Percentiles rank a stretch among this genome's conserved stretches.
These are phyloP conservation scores for Andrena trimmerana DNA, from an alignment of 2,888 invertebrate species.

Conservation along the genomic window DNA sequence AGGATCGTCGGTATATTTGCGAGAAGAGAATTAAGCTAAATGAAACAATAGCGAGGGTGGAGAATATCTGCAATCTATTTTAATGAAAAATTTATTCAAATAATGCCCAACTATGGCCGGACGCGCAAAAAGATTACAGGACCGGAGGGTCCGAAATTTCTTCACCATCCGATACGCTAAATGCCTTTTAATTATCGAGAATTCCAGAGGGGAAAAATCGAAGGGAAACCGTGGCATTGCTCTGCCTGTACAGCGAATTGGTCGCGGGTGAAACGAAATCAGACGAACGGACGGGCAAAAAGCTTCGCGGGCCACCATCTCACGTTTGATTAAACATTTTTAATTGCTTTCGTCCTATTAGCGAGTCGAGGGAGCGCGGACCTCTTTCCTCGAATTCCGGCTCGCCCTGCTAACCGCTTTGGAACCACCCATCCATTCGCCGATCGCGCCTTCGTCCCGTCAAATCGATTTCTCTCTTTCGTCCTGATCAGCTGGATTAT, in stretches of 20 bases:
- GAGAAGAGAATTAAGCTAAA: neutral
- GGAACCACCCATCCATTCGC: conserved; percentile 26
- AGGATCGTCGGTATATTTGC: neutral
- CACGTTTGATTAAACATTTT: conserved; percentile 74
- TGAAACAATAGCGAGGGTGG: neutral
- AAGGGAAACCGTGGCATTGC: conserved; percentile 7
- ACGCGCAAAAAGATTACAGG: neutral
- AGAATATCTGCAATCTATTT: neutral
- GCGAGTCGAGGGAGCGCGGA: conserved; percentile 40
- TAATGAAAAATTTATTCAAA: neutral
- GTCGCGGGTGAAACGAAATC: conserved; percentile 41
- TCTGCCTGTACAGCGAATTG: conserved; percentile 29
- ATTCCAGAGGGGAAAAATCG: conserved; percentile 2
- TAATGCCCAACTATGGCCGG: too few relatives aligned
- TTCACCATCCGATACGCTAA: conserved; percentile 17
- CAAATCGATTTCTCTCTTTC: conserved; percentile 14
- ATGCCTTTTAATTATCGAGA: conserved; percentile 40
- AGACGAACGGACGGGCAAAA: conserved; percentile 25
- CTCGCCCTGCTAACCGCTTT: conserved; percentile 38
- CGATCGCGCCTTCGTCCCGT: conserved; percentile 13
- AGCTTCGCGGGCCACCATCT: conserved; percentile 47
- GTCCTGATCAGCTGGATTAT: conserved; percentile 52
- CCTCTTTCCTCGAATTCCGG: conserved; percentile 44
- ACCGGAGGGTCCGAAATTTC: neutral
- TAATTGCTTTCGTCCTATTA: conserved; percentile 71